Conservation (phyloP, 2,888 invertebrate species). For the Netelia inedita region DNA sequence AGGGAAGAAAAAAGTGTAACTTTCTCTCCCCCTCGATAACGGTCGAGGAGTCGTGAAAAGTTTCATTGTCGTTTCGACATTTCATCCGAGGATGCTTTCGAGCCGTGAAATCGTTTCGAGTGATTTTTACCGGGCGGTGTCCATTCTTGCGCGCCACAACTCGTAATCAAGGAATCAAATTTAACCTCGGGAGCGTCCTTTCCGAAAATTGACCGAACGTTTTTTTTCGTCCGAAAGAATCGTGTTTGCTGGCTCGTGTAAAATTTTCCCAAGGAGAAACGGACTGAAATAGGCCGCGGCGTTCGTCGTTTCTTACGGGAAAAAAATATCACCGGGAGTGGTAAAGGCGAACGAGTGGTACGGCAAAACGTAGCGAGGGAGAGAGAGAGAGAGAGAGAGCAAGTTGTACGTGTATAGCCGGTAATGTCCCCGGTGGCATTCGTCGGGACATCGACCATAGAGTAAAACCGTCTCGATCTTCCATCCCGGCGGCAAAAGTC, state of each 20-base stretch:
- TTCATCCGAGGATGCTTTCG: neutral
- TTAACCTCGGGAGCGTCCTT: neutral
- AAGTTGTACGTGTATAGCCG: neutral
- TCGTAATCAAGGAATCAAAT: neutral
- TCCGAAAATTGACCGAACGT: constrained; percentile 4
- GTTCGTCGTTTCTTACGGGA: neutral
- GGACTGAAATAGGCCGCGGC: constrained; percentile 1
- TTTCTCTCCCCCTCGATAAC: constrained; percentile 7
- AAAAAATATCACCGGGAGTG: neutral
- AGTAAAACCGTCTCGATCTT: constrained; percentile 19
- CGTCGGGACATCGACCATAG: constrained; percentile 8
- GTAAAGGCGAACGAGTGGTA: constrained; percentile 17
- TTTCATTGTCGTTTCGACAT: neutral
- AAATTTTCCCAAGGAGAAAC: constrained; percentile 10
- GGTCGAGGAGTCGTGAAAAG: neutral
- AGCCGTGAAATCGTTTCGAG: neutral
- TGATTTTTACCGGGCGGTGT: neutral
- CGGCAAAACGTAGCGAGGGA: constrained; percentile 17
- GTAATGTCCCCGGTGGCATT: constrained; percentile 15
- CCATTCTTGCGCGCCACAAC: too few species aligned
- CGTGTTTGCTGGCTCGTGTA: neutral
- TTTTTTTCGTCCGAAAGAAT: neutral
- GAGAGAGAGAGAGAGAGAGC: neutral
- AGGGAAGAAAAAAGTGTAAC: neutral
- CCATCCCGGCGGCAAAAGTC: constrained; percentile 45